Conservation (phyloP, 2,888 invertebrate species). For the Tortrix viridana region DNA sequence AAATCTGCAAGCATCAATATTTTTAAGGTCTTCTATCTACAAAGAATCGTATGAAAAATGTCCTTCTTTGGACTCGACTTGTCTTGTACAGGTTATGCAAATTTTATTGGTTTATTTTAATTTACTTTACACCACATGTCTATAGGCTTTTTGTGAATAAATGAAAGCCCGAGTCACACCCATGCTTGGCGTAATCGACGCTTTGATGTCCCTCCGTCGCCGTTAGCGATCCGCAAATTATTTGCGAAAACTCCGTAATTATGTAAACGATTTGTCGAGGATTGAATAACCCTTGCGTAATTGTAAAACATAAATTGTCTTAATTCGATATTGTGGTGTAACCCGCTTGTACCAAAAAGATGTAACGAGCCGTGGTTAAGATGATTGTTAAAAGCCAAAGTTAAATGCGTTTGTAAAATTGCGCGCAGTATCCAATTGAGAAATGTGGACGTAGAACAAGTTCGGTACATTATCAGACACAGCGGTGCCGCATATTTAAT, state of each 20-base stretch:
- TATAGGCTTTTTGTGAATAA: conserved; percentile 69
- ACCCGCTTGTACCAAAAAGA: conserved; percentile 10
- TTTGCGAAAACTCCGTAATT: conserved; percentile 62
- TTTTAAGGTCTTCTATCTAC: conserved; percentile 28
- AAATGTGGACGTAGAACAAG: not conserved
- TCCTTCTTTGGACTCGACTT: conserved; percentile 26
- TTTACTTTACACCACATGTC: conserved; percentile 68
- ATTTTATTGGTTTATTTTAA: conserved; percentile 28
- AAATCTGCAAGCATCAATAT: conserved; percentile 25
- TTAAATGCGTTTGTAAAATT: not conserved
- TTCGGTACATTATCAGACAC: not conserved
- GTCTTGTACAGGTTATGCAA: conserved; percentile 31
- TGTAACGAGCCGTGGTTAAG: not conserved
- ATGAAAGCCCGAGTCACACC: conserved; percentile 71
- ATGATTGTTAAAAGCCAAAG: not conserved
- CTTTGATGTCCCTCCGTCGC: conserved; percentile 65
- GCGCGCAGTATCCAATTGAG: not conserved
- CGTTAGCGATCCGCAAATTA: conserved; percentile 70
- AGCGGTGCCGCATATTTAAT: conserved; percentile 7
- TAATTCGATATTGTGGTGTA: conserved; percentile 39
- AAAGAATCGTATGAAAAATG: conserved; percentile 22
- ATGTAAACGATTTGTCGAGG: conserved; percentile 59
- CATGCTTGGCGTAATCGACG: conserved; percentile 73
- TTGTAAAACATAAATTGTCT: conserved; percentile 46
- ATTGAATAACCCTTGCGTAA: conserved; percentile 50